Conservation (phyloP, 2,888 invertebrate species). For the Calameuta filiformis region DNA sequence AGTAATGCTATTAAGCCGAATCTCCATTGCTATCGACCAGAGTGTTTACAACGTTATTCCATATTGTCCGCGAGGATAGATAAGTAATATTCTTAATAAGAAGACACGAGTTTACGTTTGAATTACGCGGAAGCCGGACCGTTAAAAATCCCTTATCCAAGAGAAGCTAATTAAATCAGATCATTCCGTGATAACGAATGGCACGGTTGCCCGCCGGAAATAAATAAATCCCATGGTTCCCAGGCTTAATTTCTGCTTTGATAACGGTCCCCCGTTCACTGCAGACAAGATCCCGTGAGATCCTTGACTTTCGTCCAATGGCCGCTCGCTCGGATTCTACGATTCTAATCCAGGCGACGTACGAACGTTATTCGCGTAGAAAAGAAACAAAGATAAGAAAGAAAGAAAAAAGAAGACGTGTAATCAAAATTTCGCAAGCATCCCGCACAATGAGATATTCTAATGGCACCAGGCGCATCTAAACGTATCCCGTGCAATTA, state of each 20-base stretch:
- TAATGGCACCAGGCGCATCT: slow-evolving; percentile 38
- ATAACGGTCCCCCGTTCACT: not conserved
- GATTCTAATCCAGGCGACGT: not conserved
- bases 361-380: not conserved
- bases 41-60: not conserved
- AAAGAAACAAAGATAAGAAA: not conserved
- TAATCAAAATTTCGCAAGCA: not conserved
- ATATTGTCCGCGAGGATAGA: not conserved
- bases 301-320: not conserved
- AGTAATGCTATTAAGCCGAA: not conserved
- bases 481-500: slow-evolving; percentile 49
- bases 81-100: not conserved
- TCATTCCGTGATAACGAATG: not conserved
- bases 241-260: slow-evolving; percentile 2
- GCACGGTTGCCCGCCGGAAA: not conserved
- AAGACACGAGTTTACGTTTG: not conserved
- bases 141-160: slow-evolving; percentile 5
- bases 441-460: not conserved
- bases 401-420: not conserved
- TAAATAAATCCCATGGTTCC: not conserved
- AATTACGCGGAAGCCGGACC: not conserved
- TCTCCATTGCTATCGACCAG: not conserved
- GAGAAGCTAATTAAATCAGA: slow-evolving; percentile 5
- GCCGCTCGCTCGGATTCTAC: not conserved
- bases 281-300: not conserved